Evolutionary conservation across 2,888 invertebrate genomes (phyloP).

Genomic region (Catocala fraxini): DNA sequence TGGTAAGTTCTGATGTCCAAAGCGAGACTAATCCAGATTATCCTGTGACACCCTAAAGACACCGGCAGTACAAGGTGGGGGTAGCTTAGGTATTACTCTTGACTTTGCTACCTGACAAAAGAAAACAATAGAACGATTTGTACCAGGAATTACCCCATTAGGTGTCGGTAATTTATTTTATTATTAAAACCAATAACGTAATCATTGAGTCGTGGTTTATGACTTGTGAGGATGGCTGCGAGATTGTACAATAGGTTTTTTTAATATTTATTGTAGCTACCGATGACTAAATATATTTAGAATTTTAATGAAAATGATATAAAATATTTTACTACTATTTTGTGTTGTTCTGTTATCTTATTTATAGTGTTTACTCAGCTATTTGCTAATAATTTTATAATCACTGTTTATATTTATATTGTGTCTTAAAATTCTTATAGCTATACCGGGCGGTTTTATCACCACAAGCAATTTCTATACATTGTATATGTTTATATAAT

Average conservation of each 20-base stretch:
- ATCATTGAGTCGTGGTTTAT: slow-evolving; percentile 17
- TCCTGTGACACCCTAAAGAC: slow-evolving; percentile 61
- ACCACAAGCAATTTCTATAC: no score
- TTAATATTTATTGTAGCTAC: slow-evolving; percentile 8
- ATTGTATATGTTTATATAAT: no score
- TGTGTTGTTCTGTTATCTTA: background rate
- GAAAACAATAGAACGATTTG: slow-evolving; percentile 48
- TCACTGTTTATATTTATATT: no score
- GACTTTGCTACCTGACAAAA: slow-evolving; percentile 47
- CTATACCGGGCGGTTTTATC: no score
- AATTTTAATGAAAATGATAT: background rate
- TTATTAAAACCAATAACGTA: slow-evolving; percentile 13
- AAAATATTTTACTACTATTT: background rate
- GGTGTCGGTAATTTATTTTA: slow-evolving; percentile 18
- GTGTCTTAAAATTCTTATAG: no score
- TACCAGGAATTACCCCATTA: slow-evolving; percentile 3
- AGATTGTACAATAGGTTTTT: slow-evolving; percentile 19
- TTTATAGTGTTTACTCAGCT: no score
- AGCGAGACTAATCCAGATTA: slow-evolving; percentile 62
- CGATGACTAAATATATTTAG: background rate
- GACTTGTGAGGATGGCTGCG: slow-evolving; percentile 3
- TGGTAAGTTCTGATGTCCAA: slow-evolving; percentile 52
- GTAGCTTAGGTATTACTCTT: slow-evolving; percentile 40
- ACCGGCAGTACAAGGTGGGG: slow-evolving; percentile 57
- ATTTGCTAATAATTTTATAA: no score